Evolutionary conservation across 2,888 invertebrate species (phyloP).

Genomic region (Agonopterix arenella): DNA sequence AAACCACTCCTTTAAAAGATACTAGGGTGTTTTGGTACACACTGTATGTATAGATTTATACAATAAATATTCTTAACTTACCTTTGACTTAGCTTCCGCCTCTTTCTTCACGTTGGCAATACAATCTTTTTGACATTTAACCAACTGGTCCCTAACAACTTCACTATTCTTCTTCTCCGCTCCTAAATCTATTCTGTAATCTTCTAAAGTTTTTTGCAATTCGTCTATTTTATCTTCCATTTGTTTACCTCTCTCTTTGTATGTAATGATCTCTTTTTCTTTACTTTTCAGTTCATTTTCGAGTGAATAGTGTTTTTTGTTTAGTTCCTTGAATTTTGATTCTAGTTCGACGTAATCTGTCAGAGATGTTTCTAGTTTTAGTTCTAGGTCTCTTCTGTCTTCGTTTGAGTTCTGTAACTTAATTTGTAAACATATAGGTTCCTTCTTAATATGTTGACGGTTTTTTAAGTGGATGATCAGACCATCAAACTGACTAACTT

Average conservation of each 20-base stretch:
- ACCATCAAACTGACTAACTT: no score
- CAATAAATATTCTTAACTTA: conserved; percentile 10
- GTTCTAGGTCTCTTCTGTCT: conserved; percentile 73
- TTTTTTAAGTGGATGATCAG: no score
- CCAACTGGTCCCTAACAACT: conserved; percentile 43
- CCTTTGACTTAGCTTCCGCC: conserved; percentile 64
- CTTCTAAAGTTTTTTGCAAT: conserved; percentile 38
- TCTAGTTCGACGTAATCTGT: conserved; percentile 72
- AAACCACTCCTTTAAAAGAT: no score
- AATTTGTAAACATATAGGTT: no score
- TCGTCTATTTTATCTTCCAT: conserved; percentile 39
- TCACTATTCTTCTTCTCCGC: conserved; percentile 50
- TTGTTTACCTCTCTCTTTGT: conserved; percentile 55
- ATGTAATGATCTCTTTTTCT: conserved; percentile 61
- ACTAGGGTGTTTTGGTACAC: no score
- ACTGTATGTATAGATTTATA: no score
- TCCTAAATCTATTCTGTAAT: conserved; percentile 46
- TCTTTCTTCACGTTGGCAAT: conserved; percentile 48
- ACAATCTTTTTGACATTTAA: conserved; percentile 46
- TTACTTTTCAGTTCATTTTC: conserved; percentile 45
- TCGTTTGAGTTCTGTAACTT: conserved; percentile 47
- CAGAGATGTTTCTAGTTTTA: conserved; percentile 70
- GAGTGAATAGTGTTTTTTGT: conserved; percentile 26
- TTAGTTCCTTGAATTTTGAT: conserved; percentile 47
- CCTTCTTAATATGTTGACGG: no score